Conservation (phyloP, 2,888 invertebrate species). For the Leptogaster cylindrica region DNA sequence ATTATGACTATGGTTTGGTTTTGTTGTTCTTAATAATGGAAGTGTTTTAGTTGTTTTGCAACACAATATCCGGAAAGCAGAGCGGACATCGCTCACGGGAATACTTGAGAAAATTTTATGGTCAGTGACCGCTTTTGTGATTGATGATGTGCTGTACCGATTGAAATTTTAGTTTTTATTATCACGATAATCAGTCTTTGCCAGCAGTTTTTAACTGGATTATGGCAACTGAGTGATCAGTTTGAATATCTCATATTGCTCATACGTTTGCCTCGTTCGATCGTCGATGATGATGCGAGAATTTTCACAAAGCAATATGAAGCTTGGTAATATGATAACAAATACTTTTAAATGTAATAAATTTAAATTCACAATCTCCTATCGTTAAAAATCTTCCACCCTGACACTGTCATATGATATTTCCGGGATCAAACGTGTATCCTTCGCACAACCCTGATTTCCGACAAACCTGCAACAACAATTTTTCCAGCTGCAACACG, state of each 20-base stretch:
- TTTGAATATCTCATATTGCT: conserved; percentile 8
- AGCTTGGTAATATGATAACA: no score
- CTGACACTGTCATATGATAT: no score
- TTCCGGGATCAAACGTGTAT: no score
- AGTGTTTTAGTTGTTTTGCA: neutral
- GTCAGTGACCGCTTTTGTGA: conserved; percentile 35
- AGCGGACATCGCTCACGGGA: conserved; percentile 16
- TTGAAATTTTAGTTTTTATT: conserved; percentile 40
- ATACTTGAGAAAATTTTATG: conserved; percentile 37
- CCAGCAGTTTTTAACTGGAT: conserved; percentile 27
- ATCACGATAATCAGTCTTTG: conserved; percentile 33
- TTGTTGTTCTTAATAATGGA: conserved; percentile 13
- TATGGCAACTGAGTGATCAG: conserved; percentile 26
- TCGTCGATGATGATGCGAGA: no score
- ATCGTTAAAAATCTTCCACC: no score
- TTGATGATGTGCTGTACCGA: conserved; percentile 41
- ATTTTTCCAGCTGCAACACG: no score
- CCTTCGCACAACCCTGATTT: no score
- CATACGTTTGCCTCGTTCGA: no score
- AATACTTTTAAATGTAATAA: no score
- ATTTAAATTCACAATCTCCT: no score
- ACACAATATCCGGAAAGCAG: neutral
- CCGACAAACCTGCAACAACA: no score
- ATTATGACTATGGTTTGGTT: neutral
- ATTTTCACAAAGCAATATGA: no score